A percentile compares a stretch with the other conserved stretches of the same genome.
Evolutionary conservation across 2,888 invertebrate species (phyloP).

Genomic region (Cabera pusaria): DNA sequence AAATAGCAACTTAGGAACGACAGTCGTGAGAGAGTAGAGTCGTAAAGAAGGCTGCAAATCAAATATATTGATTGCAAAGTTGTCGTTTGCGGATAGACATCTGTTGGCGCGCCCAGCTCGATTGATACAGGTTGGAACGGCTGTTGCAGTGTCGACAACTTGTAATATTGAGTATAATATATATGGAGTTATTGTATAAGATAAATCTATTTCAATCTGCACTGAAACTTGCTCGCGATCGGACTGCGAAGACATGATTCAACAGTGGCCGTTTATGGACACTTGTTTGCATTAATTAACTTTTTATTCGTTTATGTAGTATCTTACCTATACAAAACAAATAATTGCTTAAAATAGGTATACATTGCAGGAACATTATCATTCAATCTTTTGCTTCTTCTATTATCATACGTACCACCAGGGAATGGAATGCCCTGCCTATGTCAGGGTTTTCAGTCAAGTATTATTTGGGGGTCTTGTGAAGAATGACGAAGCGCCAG

Average conservation of each 20-base stretch:
- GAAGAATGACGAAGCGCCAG: too few relatives aligned
- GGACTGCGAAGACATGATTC: conserved; percentile 2
- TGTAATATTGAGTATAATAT: conserved; percentile 23
- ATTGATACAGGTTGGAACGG: conserved; percentile 28
- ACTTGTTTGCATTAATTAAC: too few relatives aligned
- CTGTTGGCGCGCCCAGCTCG: conserved; percentile 29
- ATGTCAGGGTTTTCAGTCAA: too few relatives aligned
- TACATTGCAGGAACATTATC: too few relatives aligned
- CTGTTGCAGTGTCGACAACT: conserved; percentile 24
- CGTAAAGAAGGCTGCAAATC: conserved; percentile 35
- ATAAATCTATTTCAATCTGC: conserved; percentile 19
- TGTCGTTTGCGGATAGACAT: conserved; percentile 34
- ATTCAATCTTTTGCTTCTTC: too few relatives aligned
- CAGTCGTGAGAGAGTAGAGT: conserved; percentile 27
- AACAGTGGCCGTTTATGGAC: too few relatives aligned
- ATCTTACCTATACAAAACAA: too few relatives aligned
- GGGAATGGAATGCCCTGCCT: too few relatives aligned
- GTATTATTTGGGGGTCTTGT: too few relatives aligned
- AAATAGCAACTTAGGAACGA: conserved; percentile 27
- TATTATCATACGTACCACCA: too few relatives aligned
- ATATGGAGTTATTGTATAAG: conserved; percentile 15
- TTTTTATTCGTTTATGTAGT: too few relatives aligned
- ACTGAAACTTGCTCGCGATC: conserved; percentile 2
- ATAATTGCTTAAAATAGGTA: too few relatives aligned
- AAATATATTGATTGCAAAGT: conserved; percentile 34